These are phyloP conservation scores for Pao palembangensis DNA, from an alignment of 2,113 vertebrate genomes.

Conservation along the genomic window DNA sequence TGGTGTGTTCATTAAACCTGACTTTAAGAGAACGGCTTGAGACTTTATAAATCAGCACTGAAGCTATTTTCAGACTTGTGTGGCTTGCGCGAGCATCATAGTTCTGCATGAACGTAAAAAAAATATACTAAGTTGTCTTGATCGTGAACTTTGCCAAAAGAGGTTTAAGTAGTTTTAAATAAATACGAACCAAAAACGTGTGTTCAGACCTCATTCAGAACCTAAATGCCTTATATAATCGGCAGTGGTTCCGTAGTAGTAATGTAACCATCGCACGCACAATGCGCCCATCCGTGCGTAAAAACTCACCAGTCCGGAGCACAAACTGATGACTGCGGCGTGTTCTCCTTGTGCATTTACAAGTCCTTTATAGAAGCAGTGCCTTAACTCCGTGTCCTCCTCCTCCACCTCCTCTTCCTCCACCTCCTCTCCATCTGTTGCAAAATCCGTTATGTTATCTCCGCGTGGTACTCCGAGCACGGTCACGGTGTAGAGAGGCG, in stretches of 20 bases:
- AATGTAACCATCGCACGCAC: slow-evolving; percentile 17
- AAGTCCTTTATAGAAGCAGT: slow-evolving; percentile 96
- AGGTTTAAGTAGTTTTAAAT: too few relatives aligned
- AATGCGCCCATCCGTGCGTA: slow-evolving; percentile 41
- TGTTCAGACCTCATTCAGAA: too few relatives aligned
- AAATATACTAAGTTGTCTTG: too few relatives aligned
- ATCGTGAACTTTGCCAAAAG: too few relatives aligned
- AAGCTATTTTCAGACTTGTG: background rate
- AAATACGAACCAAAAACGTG: too few relatives aligned
- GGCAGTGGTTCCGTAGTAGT: background rate
- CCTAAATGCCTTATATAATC: background rate
- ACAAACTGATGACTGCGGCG: slow-evolving; percentile 94
- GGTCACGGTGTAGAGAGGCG: slow-evolving; percentile 91
- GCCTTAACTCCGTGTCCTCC: slow-evolving; percentile 84
- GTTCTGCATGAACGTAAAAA: too few relatives aligned
- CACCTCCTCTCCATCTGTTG: slow-evolving; percentile 74
- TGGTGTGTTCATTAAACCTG: slow-evolving; percentile 17
- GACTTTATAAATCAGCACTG: background rate
- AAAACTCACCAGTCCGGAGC: slow-evolving; percentile 94
- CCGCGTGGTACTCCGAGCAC: slow-evolving; percentile 79
- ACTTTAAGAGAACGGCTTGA: background rate
- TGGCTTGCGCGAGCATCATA: too few relatives aligned
- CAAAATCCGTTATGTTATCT: slow-evolving; percentile 77
- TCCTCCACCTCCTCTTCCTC: slow-evolving; percentile 63
- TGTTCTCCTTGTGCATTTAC: slow-evolving; percentile 88